These are phyloP conservation scores for Podarcis raffonei DNA, from an alignment of 2,113 vertebrate genomes.

Conservation along the genomic window DNA sequence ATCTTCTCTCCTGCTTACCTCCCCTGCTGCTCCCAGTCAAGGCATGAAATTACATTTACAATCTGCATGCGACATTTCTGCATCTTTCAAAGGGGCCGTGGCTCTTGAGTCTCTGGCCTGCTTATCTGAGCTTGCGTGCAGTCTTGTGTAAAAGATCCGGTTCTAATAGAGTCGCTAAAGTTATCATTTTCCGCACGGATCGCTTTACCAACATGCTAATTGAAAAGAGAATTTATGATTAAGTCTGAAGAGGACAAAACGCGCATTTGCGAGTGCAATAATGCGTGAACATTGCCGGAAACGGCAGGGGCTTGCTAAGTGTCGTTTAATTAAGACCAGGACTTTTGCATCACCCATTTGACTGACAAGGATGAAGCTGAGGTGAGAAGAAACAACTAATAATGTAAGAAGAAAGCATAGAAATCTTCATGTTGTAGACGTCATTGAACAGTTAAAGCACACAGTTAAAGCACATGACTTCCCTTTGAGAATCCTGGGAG, in stretches of 20 bases:
- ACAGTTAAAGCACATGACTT: too few species aligned
- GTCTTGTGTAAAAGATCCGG: background rate
- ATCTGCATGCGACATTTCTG: slow-evolving; percentile 32
- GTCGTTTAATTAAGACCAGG: slow-evolving; percentile 35
- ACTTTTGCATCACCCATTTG: background rate
- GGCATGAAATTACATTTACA: slow-evolving; percentile 43
- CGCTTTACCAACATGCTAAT: slow-evolving; percentile 17
- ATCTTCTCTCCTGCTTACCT: slow-evolving; percentile 7
- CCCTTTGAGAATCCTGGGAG: too few species aligned
- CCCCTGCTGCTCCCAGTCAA: background rate
- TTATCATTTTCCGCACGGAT: slow-evolving; percentile 44
- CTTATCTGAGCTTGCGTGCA: slow-evolving; percentile 27
- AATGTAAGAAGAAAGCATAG: background rate
- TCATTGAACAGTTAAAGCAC: background rate
- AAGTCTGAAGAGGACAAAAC: background rate
- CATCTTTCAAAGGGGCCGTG: slow-evolving; percentile 38
- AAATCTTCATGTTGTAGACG: background rate
- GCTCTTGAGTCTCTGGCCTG: slow-evolving; percentile 36
- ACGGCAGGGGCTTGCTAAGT: slow-evolving; percentile 21
- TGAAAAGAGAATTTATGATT: slow-evolving; percentile 29
- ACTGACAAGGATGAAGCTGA: fast-evolving
- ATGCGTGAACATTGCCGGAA: background rate
- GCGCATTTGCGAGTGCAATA: background rate
- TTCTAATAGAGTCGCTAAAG: slow-evolving; percentile 34
- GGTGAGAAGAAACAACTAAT: fast-evolving